Percentiles rank a stretch among this genome's conserved stretches.
Conservation (phyloP, 2,797 vertebrate species). For the Merluccius polli region DNA sequence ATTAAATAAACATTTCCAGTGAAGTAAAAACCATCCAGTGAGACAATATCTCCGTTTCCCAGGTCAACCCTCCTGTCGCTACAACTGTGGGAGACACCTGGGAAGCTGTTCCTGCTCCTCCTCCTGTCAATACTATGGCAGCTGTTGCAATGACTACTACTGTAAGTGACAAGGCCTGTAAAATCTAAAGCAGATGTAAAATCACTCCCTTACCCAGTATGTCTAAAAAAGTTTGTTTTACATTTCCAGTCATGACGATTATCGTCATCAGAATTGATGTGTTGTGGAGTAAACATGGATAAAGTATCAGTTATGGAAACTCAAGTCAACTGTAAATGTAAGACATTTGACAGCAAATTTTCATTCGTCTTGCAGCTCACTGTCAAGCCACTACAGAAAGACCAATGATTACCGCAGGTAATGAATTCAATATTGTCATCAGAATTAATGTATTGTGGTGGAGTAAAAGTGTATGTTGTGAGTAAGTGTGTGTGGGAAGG, state of each 20-base stretch:
- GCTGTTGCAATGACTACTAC: constrained; percentile 58
- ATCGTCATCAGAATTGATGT: too few relatives aligned
- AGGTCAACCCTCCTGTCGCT: constrained; percentile 33
- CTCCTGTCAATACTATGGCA: constrained; percentile 49
- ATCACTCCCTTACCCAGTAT: not conserved
- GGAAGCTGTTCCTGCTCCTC: constrained; percentile 54
- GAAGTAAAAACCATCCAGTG: not conserved
- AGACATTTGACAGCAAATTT: too few relatives aligned
- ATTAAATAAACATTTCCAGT: not conserved
- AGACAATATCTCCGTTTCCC: constrained; percentile 3
- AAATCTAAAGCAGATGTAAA: not conserved
- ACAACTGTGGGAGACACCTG: constrained; percentile 30
- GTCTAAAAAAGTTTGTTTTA: too few relatives aligned
- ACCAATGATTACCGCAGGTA: not conserved
- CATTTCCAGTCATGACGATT: too few relatives aligned
- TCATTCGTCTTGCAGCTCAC: not conserved
- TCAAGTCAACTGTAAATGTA: too few relatives aligned
- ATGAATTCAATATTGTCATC: too few relatives aligned
- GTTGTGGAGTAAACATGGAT: too few relatives aligned
- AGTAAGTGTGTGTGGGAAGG: too few relatives aligned
- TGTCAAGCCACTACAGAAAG: not conserved
- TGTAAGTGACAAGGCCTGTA: constrained; percentile 31
- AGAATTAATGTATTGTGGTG: too few relatives aligned
- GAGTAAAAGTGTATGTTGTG: too few relatives aligned
- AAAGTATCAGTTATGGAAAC: too few relatives aligned